Conservation (phyloP, 2,888 invertebrate species). For the Pristionchus japonicus region DNA sequence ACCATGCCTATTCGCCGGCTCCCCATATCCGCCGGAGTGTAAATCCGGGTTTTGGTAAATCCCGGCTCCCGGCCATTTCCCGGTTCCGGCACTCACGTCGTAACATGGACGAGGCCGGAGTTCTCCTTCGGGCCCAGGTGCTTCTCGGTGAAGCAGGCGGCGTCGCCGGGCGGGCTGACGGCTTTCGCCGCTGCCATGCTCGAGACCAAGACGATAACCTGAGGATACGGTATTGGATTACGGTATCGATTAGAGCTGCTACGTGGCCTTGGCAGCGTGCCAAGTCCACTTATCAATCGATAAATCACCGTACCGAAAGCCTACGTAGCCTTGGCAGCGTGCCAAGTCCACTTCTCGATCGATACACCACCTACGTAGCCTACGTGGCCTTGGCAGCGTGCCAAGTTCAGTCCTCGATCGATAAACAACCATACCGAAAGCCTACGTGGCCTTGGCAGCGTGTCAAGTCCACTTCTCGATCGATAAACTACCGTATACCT, state of each 20-base stretch:
- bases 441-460: background rate
- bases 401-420: too few species aligned
- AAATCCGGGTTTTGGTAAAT: background rate
- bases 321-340: background rate
- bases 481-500: background rate
- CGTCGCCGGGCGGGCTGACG: too few species aligned
- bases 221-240: background rate
- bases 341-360: too few species aligned
- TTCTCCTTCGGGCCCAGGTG: background rate
- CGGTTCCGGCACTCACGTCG: conserved; percentile 9
- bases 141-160: background rate
- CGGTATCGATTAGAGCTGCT: background rate
- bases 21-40: too few species aligned
- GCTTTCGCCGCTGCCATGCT: too few species aligned
- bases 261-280: background rate
- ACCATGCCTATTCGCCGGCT: background rate
- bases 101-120: background rate
- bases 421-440: background rate
- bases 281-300: background rate
- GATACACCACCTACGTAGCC: too few species aligned
- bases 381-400: background rate
- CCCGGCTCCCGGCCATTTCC: background rate
- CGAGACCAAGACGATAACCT: background rate
- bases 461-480: background rate
- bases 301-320: background rate